Evolutionary conservation across 2,888 invertebrate species (phyloP).

Genomic region (Carpatolechia fugitivella): DNA sequence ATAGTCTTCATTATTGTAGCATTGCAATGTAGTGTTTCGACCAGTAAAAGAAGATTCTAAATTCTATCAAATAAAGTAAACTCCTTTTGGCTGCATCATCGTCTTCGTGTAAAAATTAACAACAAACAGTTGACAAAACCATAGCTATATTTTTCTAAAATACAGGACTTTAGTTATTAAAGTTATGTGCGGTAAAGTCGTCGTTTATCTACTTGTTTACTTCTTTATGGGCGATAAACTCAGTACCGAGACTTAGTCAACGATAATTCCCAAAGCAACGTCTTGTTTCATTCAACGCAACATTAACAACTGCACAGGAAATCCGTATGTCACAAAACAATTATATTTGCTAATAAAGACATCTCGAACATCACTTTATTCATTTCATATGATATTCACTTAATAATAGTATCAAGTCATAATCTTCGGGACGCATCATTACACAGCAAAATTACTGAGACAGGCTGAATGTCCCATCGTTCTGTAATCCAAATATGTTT

Average conservation of each 20-base stretch:
- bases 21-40: no score
- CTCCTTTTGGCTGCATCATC: no score
- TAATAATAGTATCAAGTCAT: slow-evolving; percentile 37
- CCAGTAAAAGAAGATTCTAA: no score
- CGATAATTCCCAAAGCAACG: neutral
- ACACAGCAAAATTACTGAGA: slow-evolving; percentile 66
- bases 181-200: no score
- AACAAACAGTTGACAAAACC: no score
- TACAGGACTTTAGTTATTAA: no score
- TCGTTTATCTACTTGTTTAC: no score
- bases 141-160: no score
- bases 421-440: slow-evolving; percentile 62
- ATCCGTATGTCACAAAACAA: slow-evolving; percentile 1
- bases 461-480: slow-evolving; percentile 57
- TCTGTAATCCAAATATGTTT: slow-evolving; percentile 68
- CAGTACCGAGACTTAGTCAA: neutral
- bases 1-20: neutral
- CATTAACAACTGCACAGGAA: neutral
- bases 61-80: no score
- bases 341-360: neutral
- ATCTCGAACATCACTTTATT: slow-evolving; percentile 4
- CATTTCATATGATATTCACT: slow-evolving; percentile 3
- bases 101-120: no score
- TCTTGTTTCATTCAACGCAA: neutral
- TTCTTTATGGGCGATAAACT: no score